Conservation (phyloP, 2,113 vertebrate species). For the Columbina picui region DNA sequence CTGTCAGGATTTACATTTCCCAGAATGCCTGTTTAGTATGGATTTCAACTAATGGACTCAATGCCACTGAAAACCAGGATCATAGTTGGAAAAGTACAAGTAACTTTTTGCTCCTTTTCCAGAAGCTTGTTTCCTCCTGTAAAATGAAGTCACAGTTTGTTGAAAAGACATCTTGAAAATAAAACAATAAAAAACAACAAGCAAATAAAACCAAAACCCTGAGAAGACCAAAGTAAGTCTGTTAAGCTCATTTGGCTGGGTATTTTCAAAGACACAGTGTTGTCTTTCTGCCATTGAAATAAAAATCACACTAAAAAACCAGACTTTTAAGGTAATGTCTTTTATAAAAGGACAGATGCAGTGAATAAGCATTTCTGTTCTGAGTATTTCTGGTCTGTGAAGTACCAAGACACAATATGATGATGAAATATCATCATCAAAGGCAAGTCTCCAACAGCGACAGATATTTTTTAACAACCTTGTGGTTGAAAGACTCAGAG, state of each 20-base stretch:
- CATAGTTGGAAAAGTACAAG: neutral
- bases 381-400: neutral
- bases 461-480: constrained; percentile 27
- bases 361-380: neutral
- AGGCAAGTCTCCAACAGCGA: constrained; percentile 6
- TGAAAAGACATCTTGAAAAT: neutral
- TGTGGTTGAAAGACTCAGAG: constrained; percentile 4
- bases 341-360: neutral
- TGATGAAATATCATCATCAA: constrained; percentile 41
- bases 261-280: neutral
- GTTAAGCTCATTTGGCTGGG: neutral
- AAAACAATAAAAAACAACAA: neutral
- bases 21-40: neutral
- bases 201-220: neutral
- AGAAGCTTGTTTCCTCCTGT: neutral
- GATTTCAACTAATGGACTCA: neutral
- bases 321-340: neutral
- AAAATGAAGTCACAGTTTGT: neutral
- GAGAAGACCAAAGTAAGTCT: neutral
- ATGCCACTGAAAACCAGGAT: neutral
- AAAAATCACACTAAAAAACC: neutral
- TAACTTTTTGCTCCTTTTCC: neutral
- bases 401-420: neutral
- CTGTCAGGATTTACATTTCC: neutral
- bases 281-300: neutral